Evolutionary conservation across 2,113 vertebrate genomes (phyloP), one percentile per base, ranked within the genome.

Genomic region (Lagopus muta): DNA sequence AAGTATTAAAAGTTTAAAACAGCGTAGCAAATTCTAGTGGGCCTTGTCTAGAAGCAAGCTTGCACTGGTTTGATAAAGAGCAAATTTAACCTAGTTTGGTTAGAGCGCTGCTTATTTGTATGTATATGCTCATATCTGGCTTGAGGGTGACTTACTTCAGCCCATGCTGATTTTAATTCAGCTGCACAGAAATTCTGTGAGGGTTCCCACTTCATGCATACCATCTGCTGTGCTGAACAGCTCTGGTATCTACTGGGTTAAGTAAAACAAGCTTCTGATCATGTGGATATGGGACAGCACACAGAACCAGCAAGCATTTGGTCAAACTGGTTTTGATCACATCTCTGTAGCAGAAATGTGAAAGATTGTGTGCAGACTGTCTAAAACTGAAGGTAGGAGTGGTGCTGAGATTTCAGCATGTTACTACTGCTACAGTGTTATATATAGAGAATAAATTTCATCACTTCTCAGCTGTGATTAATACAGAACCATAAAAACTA

Each of bases 1-100:
- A 93, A 94, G 85, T 64, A 86, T 81, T 94, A 86, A 22, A n/a
- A 66, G 55, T 88, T 64, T 64, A 57, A 92, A 95, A 74, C 34
- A 67, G 67, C 2, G 0, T 70, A 70, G 71, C 67, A 60, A 71
- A 92, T 88, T 43, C 80, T 80, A 74, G 79, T 74, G 47, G 67
- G 38, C 75, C 69, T 92, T 82, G 64, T 88, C 65, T 74, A 69
- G 75, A 58, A 80, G 76, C 30, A 91, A 91, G 72, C n/a, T 94
- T 81, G 34, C 57, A 38, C 8, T 81, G n/a, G 8, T 64, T 89
- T 91, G 52, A 65, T 64, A 47, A 91, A 84, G n/a, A 73, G 6
- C 27, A 47, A 77, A 85, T 93, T 76, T 62, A 77, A 80, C 6
- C 4, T 66, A 60, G 42, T 52, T 88, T 54, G 19, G 50, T 70